A percentile compares a stretch with the other conserved stretches of the same genome.
phyloP scores from a whole-genome alignment of 30 jellyfish, hydroid and myxozoan species.

The Mastigias papua region DNA sequence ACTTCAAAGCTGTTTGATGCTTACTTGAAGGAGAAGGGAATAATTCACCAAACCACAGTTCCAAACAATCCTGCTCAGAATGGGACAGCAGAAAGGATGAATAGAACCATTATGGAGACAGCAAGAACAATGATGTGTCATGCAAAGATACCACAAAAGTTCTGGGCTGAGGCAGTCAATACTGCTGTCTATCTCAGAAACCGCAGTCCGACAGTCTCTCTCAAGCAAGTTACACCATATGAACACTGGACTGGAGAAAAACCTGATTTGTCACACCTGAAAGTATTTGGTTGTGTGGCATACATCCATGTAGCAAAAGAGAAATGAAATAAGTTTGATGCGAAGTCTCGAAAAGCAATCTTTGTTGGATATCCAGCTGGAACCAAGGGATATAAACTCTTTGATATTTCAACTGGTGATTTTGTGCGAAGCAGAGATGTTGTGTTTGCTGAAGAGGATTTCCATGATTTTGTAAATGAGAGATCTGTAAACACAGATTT shows the following conservation, averaged over 20 bases:
- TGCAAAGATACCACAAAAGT: conserved; percentile 38
- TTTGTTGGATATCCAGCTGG: conserved; percentile 49
- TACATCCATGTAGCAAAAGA: conserved; percentile 42
- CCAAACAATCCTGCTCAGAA: conserved; percentile 41
- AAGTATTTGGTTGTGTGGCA: conserved; percentile 43
- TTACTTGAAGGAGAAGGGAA: conserved; percentile 32
- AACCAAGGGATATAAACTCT: conserved; percentile 40
- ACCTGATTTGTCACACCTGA: conserved; percentile 55
- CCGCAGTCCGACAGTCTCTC: conserved; percentile 60
- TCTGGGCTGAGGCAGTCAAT: conserved; percentile 68
- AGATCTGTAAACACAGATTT: conserved; percentile 6
- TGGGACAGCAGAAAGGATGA: conserved; percentile 57
- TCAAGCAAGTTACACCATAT: conserved; percentile 23
- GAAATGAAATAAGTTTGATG: conserved; percentile 32
- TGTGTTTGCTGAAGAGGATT: conserved; percentile 41
- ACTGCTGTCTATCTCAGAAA: conserved; percentile 61
- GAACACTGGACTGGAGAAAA: conserved; percentile 39
- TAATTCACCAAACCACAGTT: conserved; percentile 22
- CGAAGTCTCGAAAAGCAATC: conserved; percentile 32
- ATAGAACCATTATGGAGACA: conserved; percentile 54
- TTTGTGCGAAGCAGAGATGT: conserved; percentile 52
- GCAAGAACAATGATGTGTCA: conserved; percentile 46
- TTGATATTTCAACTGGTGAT: conserved; percentile 32
- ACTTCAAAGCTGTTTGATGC: conserved; percentile 30
- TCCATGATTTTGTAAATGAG: conserved; percentile 40